phyloP scores from a whole-genome alignment of 2,113 vertebrate genomes.

The Malaclemys terrapin region DNA sequence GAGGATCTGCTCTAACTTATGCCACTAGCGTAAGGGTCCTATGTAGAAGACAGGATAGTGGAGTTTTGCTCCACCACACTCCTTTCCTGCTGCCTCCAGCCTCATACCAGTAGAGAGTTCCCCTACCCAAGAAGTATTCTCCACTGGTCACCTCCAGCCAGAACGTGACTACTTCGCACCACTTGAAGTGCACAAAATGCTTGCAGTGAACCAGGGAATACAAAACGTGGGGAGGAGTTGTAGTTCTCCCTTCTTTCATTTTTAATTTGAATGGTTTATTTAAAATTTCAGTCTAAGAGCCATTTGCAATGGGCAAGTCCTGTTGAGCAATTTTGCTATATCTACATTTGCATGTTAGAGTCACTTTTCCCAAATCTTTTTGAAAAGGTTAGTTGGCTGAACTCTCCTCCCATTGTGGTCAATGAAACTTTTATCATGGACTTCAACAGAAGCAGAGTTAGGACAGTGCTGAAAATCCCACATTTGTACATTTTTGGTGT shows the following conservation, averaged over 20 bases:
- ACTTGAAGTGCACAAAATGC: neutral
- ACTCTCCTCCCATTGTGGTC: neutral
- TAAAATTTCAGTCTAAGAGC: neutral
- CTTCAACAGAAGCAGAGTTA: neutral
- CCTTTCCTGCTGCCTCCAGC: neutral
- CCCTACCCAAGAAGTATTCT: neutral
- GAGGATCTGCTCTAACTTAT: neutral
- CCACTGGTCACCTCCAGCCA: neutral
- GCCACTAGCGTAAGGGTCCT: neutral
- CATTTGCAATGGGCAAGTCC: neutral
- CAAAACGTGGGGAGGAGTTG: neutral
- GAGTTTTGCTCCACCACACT: neutral
- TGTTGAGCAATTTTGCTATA: neutral
- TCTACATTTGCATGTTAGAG: neutral
- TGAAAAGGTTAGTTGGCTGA: neutral
- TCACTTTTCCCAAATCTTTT: neutral
- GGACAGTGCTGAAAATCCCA: conserved; percentile 27
- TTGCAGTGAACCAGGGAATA: neutral
- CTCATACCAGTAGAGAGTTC: neutral
- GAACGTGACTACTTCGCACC: neutral
- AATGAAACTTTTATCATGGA: neutral
- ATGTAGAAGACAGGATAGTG: neutral
- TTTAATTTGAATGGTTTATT: neutral
- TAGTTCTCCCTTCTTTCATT: neutral
- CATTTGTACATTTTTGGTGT: neutral